These are phyloP conservation scores for Euschistus heros DNA, from an alignment of 1,140 invertebrate species.

Conservation along the genomic window DNA sequence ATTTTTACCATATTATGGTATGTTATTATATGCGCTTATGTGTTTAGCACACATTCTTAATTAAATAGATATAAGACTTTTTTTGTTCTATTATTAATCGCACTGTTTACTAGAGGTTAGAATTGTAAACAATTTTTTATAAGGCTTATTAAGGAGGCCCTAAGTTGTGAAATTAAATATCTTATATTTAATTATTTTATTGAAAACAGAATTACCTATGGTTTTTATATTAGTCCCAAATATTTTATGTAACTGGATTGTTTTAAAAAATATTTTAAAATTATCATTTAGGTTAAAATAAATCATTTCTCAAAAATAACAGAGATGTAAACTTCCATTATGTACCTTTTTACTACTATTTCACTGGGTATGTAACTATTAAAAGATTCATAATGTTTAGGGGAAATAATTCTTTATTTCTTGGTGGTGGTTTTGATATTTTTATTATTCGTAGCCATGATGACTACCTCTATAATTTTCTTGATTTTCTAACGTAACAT, in stretches of 20 bases:
- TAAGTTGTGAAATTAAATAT: slow-evolving; percentile 7
- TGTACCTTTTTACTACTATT: too few relatives aligned
- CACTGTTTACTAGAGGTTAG: not conserved
- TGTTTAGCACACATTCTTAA: slow-evolving; percentile 6
- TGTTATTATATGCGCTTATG: slow-evolving; percentile 4
- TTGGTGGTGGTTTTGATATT: too few relatives aligned
- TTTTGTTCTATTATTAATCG: slow-evolving; percentile 3
- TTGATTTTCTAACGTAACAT: too few relatives aligned
- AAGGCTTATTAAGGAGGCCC: slow-evolving; percentile 7
- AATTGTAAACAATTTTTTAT: not conserved
- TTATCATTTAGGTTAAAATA: not conserved
- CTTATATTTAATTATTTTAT: slow-evolving; percentile 11
- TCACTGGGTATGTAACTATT: too few relatives aligned
- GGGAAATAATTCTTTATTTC: too few relatives aligned
- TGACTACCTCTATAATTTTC: too few relatives aligned
- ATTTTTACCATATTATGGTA: not conserved
- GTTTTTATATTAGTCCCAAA: not conserved
- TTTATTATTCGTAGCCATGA: too few relatives aligned
- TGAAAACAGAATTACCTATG: not conserved
- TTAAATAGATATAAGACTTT: slow-evolving; percentile 12
- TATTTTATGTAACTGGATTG: not conserved
- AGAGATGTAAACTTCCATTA: too few relatives aligned
- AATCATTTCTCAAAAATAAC: not conserved
- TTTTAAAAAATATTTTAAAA: not conserved
- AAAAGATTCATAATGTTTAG: too few relatives aligned